phyloP scores from a whole-genome alignment of 2,888 invertebrate species.

The Papilio demoleus region DNA sequence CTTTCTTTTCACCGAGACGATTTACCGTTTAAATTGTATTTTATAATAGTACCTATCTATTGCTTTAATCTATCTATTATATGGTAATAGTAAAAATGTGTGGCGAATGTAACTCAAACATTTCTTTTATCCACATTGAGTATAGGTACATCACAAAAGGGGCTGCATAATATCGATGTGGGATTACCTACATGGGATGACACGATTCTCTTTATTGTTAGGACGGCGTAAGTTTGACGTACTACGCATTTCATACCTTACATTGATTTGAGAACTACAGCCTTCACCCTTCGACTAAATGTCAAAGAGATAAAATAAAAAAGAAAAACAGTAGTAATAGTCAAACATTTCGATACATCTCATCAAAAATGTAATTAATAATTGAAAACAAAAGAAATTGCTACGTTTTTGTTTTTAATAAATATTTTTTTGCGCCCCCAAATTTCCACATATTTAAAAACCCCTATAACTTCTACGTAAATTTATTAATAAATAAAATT shows the following conservation, averaged over 20 bases:
- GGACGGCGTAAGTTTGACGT: slow-evolving; percentile 29
- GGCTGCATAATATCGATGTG: slow-evolving; percentile 22
- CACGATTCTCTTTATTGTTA: slow-evolving; percentile 13
- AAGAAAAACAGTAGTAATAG: not conserved
- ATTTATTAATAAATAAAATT: too few relatives aligned
- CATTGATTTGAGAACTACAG: not conserved
- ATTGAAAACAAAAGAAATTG: too few relatives aligned
- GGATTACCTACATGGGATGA: slow-evolving; percentile 10
- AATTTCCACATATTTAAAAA: too few relatives aligned
- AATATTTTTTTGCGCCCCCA: too few relatives aligned
- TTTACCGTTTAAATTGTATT: too few relatives aligned
- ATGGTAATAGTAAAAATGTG: not conserved
- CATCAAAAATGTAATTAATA: not conserved
- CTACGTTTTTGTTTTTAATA: not conserved
- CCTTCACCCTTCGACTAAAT: not conserved
- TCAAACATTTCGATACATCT: not conserved
- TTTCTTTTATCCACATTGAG: slow-evolving; percentile 2
- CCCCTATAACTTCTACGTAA: too few relatives aligned
- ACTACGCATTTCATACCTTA: slow-evolving; percentile 25
- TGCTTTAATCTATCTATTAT: not conserved
- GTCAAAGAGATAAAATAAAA: not conserved
- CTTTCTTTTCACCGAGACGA: too few relatives aligned
- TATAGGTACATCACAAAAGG: slow-evolving; percentile 3
- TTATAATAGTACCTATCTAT: not conserved
- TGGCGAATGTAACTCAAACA: slow-evolving; percentile 12